Evolutionary conservation across 2,888 invertebrate genomes (phyloP).

Genomic region (Synergus laeviventris): DNA sequence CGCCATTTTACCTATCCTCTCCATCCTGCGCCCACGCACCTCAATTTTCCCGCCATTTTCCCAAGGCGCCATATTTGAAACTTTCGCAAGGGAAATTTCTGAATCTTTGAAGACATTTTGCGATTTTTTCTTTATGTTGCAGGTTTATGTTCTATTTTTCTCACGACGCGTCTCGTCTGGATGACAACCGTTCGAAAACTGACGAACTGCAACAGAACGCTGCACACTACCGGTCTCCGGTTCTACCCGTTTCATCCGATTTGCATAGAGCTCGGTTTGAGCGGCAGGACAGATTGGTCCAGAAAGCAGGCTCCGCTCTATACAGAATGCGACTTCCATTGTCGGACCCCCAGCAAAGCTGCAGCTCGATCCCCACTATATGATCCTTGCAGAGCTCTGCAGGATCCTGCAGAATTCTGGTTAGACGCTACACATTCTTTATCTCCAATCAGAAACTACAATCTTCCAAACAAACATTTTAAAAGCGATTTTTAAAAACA

Average conservation of each 20-base stretch:
- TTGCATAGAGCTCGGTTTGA: conserved; percentile 74
- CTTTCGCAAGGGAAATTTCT: not conserved
- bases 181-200: conserved; percentile 63
- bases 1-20: conserved; percentile 73
- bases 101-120: not conserved
- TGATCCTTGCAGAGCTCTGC: conserved; percentile 58
- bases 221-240: conserved; percentile 51
- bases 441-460: not conserved
- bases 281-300: conserved; percentile 57
- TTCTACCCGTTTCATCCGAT: conserved; percentile 66
- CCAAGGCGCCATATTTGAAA: conserved; percentile 50
- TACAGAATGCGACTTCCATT: conserved; percentile 64
- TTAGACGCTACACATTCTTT: not conserved
- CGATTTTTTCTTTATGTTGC: not conserved
- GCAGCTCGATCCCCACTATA: conserved; percentile 58
- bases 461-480: not conserved
- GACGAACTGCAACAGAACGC: conserved; percentile 54
- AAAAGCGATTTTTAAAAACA: not conserved
- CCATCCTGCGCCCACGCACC: conserved; percentile 71
- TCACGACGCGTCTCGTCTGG: conserved; percentile 53
- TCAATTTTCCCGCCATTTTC: conserved; percentile 69
- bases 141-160: not conserved
- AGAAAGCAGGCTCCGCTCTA: conserved; percentile 59
- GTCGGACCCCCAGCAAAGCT: conserved; percentile 73
- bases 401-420: conserved; percentile 55